Percentiles rank a stretch among this genome's conserved stretches.
Conservation (phyloP, 2,888 invertebrate species). For the Griposia aprilina region DNA sequence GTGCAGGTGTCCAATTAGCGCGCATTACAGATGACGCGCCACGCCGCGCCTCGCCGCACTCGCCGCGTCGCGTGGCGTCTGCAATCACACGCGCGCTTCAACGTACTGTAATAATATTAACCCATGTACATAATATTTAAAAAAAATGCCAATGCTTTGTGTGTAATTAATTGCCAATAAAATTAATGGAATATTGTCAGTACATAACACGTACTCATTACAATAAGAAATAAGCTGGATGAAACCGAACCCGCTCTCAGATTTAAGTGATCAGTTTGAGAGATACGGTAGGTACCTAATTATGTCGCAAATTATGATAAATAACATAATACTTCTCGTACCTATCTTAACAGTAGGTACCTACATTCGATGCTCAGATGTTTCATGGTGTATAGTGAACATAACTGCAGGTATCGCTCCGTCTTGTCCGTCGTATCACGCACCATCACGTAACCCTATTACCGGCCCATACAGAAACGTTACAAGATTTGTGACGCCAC, state of each 20-base stretch:
- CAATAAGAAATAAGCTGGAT: no score
- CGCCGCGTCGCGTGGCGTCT: neutral
- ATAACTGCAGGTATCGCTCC: neutral
- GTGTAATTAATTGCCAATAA: no score
- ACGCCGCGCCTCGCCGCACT: no score
- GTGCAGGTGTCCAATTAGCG: neutral
- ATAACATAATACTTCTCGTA: neutral
- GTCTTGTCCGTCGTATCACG: conserved; percentile 7
- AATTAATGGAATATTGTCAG: neutral
- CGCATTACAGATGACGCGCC: neutral
- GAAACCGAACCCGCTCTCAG: neutral
- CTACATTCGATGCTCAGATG: neutral
- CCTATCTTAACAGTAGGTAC: neutral
- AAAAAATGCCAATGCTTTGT: no score
- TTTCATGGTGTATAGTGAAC: neutral
- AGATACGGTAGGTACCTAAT: no score
- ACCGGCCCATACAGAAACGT: conserved; percentile 26
- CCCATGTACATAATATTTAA: no score
- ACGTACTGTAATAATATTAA: neutral
- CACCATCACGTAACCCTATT: conserved; percentile 40
- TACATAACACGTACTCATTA: neutral
- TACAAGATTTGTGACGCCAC: conserved; percentile 56
- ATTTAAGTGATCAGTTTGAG: neutral
- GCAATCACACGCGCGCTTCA: neutral
- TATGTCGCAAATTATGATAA: neutral